Evolutionary conservation across 2,888 invertebrate genomes (phyloP), one percentile per base, ranked within the genome.

Genomic region (Eilema depressum): DNA sequence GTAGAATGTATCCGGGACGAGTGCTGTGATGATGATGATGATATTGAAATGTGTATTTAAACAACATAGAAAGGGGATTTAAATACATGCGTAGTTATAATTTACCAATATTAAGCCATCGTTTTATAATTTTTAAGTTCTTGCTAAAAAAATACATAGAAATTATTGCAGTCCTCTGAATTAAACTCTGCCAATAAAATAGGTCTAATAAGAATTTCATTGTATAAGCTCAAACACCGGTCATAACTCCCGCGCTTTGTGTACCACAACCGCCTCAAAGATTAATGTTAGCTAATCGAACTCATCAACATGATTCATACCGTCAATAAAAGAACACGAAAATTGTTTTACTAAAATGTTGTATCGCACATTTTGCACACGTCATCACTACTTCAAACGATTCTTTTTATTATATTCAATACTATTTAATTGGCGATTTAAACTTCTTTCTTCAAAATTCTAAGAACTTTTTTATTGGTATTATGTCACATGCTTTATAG

Each of bases 221-320:
- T 25, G 62, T 25, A 62, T 23, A 62, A n/a, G 17, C 17, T 25
- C 23, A 17, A 33, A 37, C 25, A 37, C 10, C 25, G 37, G 66
- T 69, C 65, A 73, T 66, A 28, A 63, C 41, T 73, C 63, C 60
- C 47, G 63, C 70, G 68, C 71, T 70, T 75, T 69, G 17, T 69
- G 63, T 70, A 67, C 62, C 63, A 53, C 53, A 20, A n/a, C 47
- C n/a, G 63, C 63, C 47, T 70, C 62, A 37, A 61, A 68, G 28
- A 60, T 60, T 37, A 47, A 61, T 47, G 30, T 61, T 37, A n/a
- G 7, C 30, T n/a, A 68, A 63, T 57, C 26, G 53, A 30, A 65
- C 28, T 65, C 65, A 57, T 30, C 28, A 56, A 47, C n/a, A 20
- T 65, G 33, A 61, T 65, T 60, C 65, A 69, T 61, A 33, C 41